Conservation (phyloP, 2,888 invertebrate species). For the Gibbula magus region DNA sequence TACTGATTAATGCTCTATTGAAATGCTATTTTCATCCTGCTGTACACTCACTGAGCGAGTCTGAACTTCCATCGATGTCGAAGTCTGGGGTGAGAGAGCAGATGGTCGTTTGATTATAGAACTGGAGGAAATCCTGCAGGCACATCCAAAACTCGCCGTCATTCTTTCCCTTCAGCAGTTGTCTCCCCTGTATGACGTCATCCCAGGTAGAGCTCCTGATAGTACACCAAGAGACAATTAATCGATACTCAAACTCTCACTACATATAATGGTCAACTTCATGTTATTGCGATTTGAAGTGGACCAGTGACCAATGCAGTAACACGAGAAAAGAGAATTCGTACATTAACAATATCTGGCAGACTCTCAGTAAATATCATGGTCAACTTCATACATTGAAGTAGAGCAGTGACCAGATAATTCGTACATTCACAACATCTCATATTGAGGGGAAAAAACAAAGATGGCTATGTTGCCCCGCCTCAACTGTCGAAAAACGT, state of each 20-base stretch:
- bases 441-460: no score
- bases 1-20: no score
- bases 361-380: no score
- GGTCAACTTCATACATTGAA: no score
- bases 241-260: not conserved
- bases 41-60: constrained; percentile 78
- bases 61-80: constrained; percentile 82
- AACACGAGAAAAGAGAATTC: no score
- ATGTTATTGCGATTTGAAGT: no score
- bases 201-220: not conserved
- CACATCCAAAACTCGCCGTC: constrained; percentile 86
- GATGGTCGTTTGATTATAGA: constrained; percentile 82
- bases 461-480: no score
- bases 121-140: constrained; percentile 81
- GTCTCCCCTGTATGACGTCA: not conserved
- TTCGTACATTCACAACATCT: no score
- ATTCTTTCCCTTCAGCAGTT: constrained; percentile 73
- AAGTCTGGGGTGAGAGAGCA: constrained; percentile 85
- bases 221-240: not conserved
- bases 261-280: not conserved
- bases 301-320: no score
- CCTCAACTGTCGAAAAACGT: no score
- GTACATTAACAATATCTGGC: no score
- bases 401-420: no score
- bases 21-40: not conserved